phyloP scores from a whole-genome alignment of 35 echinoderm and acorn worm species.

The Acanthaster planci region DNA sequence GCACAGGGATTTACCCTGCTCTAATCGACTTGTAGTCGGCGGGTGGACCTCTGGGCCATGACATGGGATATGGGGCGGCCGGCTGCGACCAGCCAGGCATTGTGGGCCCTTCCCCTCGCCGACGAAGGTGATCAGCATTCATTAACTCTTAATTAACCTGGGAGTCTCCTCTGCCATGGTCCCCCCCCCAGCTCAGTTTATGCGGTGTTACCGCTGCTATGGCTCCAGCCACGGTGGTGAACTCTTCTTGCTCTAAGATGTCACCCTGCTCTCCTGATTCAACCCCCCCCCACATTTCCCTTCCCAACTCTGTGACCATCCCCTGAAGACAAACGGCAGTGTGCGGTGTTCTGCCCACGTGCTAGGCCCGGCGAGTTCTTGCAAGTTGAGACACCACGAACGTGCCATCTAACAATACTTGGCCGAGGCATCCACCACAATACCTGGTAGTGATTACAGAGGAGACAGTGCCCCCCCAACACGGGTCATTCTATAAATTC shows the following conservation, averaged over 20 bases:
- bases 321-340: conserved; percentile 1
- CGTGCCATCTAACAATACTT: conserved; percentile 15
- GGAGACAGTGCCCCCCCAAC: too few relatives aligned
- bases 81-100: conserved; percentile 11
- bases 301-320: not conserved
- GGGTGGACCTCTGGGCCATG: conserved; percentile 11
- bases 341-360: not conserved
- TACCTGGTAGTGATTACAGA: not conserved
- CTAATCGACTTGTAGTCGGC: conserved; percentile 31
- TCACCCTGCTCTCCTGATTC: too few relatives aligned
- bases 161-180: not conserved
- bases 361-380: not conserved
- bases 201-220: too few relatives aligned
- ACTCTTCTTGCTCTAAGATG: too few relatives aligned
- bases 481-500: too few relatives aligned
- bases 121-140: conserved; percentile 11
- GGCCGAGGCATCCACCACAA: not conserved
- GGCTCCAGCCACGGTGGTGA: too few relatives aligned
- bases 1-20: conserved; percentile 17
- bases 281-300: too few relatives aligned
- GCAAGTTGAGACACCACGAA: conserved; percentile 21
- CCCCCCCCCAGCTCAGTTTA: too few relatives aligned
- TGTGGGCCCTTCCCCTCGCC: conserved; percentile 3
- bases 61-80: conserved; percentile 2
- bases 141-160: conserved; percentile 25